Base-by-base conservation (phyloP, 2,797 vertebrate species). In the Bryconaethiops microstoma region DNA sequence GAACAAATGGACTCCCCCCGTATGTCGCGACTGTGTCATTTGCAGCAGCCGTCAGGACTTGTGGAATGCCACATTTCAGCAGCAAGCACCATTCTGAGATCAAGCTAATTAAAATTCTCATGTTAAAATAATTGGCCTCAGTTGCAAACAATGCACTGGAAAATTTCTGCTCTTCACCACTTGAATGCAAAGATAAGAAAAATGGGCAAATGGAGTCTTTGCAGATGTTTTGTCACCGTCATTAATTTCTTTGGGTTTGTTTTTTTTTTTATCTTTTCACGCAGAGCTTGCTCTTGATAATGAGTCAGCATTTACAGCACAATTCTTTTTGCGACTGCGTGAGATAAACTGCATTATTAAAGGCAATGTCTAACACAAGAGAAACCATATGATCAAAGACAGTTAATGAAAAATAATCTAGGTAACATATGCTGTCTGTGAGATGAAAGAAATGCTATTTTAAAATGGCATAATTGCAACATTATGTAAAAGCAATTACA, bases 81-180 rank as follows among this genome's bases (percentile, higher is more conserved):
- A 57, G 78, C 79, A 90, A 90, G 76, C 77, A 42, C 81, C 79
- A 75, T 86, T 87, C 80, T 78, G 88, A 92, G 92, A 93, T 92
- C 89, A 84, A 89, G 91, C 88, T 93, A 95, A 94, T 95, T 95
- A 92, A 92, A 92, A 93, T 90, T 90, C 88, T 62, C 85, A 79
- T 91, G 91, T 93, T 94, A 92, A 94, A 94, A 94, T 94, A 94
- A 94, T 95, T 95, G 94, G 90, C 88, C 86, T 91, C 81, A 85
- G 79, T 84, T 76, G 85, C 88, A 93, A 87, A 94, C 90, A 92
- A 93, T 88, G 86, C 87, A 78, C 82, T 90, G 76, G 85, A 81
- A 89, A 90, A 89, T 90, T 88, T 78, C 76, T 60, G 88, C 88
- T 89, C 80, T 68, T 89, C 87, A 93, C 92, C 86, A 83, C 88